Evolutionary conservation across 2,113 vertebrate genomes (phyloP).

Genomic region (Ciconia stormi): DNA sequence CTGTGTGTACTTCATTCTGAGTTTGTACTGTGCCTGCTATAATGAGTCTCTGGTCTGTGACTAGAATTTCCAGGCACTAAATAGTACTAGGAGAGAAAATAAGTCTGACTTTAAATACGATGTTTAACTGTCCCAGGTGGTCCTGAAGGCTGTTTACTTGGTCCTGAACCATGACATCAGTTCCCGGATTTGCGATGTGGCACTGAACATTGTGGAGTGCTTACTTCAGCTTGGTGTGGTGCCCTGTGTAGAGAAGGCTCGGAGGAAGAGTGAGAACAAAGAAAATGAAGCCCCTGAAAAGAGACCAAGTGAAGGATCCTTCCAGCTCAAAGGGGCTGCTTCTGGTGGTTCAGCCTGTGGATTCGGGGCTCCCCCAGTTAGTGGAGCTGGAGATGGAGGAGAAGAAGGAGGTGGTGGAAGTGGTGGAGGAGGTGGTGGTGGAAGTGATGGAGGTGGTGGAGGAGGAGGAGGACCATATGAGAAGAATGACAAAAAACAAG

Average conservation of each 20-base stretch:
- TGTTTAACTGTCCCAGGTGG: conserved; percentile 77
- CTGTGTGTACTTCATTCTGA: neutral
- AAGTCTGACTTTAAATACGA: neutral
- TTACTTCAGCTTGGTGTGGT: conserved; percentile 95
- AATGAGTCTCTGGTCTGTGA: neutral
- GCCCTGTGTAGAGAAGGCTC: conserved; percentile 85
- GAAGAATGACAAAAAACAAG: conserved; percentile 88
- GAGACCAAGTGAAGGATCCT: conserved; percentile 82
- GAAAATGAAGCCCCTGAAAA: conserved; percentile 84
- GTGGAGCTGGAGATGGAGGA: conserved; percentile 72
- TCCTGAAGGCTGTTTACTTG: conserved; percentile 93
- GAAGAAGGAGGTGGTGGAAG: conserved; percentile 77
- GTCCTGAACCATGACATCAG: conserved; percentile 96
- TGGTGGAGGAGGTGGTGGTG: conserved; percentile 70
- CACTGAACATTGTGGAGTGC: conserved; percentile 94
- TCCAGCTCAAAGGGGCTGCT: conserved; percentile 76
- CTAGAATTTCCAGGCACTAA: neutral
- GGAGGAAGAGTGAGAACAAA: conserved; percentile 89
- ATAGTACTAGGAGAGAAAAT: neutral
- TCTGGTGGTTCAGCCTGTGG: conserved; percentile 76
- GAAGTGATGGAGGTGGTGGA: conserved; percentile 70
- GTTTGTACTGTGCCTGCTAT: neutral
- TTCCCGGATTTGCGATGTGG: conserved; percentile 95
- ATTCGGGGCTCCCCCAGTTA: conserved; percentile 62
- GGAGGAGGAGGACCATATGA: conserved; percentile 83